These are phyloP conservation scores for Rhinoderma darwinii DNA, from an alignment of 2,113 vertebrate species.

Conservation along the genomic window DNA sequence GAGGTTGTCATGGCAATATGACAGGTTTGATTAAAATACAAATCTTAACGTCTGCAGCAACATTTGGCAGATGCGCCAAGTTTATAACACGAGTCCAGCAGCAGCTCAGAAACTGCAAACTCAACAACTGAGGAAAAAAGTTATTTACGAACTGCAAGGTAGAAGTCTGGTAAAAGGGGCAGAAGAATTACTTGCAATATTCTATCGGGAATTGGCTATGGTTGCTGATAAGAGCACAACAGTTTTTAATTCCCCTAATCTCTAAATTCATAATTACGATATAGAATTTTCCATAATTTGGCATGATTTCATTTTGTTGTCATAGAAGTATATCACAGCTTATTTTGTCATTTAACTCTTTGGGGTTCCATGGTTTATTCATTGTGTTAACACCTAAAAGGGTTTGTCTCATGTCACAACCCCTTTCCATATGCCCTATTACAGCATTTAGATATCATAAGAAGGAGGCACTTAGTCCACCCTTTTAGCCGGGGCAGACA, in stretches of 20 bases:
- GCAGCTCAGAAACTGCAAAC: conserved; percentile 7
- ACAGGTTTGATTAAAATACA: conserved; percentile 30
- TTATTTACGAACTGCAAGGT: not conserved
- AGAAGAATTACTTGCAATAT: not conserved
- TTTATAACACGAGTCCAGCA: not conserved
- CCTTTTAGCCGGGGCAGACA: no score
- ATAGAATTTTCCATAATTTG: not conserved
- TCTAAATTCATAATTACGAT: not conserved
- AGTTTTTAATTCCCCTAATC: not conserved
- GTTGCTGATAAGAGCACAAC: not conserved
- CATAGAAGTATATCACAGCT: not conserved
- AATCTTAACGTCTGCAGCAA: not conserved
- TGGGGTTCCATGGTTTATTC: not conserved
- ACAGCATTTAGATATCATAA: no score
- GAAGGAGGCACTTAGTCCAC: no score
- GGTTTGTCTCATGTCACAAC: no score
- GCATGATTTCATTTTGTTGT: not conserved
- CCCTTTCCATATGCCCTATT: no score
- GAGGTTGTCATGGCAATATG: conserved; percentile 30
- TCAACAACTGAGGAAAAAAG: not conserved
- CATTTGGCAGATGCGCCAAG: conserved; percentile 10
- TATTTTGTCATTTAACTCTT: not conserved
- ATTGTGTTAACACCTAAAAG: not conserved
- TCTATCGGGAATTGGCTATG: not conserved
- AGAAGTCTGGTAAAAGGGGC: not conserved